These are phyloP conservation scores for Chirona hameri DNA, from an alignment of 2,888 invertebrate species.

Conservation along the genomic window DNA sequence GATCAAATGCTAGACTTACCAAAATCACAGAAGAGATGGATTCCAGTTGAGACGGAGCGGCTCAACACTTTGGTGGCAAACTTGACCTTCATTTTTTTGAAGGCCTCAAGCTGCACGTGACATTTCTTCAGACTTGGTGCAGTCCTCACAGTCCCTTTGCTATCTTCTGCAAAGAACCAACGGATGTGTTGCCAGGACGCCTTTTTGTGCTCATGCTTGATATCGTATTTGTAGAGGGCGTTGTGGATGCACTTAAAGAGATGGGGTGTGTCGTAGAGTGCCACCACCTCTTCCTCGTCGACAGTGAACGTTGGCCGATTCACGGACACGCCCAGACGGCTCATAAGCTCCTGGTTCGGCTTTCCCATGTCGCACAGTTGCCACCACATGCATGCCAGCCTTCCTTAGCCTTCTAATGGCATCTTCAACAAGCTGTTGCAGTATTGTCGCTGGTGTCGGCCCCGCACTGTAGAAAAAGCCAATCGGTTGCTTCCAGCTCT, in stretches of 20 bases:
- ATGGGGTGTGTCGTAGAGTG: background rate
- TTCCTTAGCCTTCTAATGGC: background rate
- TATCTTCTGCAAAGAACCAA: background rate
- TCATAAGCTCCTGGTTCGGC: background rate
- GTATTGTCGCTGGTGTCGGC: background rate
- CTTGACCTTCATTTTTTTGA: background rate
- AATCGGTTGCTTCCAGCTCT: background rate
- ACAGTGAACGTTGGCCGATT: background rate
- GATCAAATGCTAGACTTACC: background rate
- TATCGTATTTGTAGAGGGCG: background rate
- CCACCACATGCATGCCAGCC: background rate
- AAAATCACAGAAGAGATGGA: background rate
- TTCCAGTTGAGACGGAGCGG: background rate
- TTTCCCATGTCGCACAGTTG: background rate
- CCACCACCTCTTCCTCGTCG: background rate
- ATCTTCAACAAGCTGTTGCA: background rate
- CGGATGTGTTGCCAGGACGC: background rate
- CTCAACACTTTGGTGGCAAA: background rate
- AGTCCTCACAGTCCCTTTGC: background rate
- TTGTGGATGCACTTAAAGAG: background rate
- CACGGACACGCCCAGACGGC: background rate
- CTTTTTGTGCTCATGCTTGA: background rate
- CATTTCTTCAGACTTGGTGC: background rate
- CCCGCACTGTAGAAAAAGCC: background rate
- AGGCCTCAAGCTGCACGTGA: background rate